Conservation (phyloP, 1,140 invertebrate species). For the Polypedilum pembai region DNA sequence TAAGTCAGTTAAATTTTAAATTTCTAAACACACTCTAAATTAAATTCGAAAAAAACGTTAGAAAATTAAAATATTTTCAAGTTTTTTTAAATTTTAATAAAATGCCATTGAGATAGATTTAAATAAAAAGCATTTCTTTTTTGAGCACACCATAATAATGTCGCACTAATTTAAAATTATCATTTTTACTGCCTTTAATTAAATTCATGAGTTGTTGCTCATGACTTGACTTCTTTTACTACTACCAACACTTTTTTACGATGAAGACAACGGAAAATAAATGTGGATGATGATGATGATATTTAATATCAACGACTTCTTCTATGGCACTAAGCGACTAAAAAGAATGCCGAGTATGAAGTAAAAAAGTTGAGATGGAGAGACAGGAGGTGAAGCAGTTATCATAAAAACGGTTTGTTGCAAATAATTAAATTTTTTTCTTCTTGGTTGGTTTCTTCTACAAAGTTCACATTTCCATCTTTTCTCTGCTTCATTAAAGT, state of each 20-base stretch:
- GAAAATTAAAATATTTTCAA: no score
- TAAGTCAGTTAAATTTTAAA: no score
- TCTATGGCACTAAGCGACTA: neutral
- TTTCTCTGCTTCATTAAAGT: no score
- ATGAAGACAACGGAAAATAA: no score
- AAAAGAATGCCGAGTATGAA: neutral
- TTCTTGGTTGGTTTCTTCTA: neutral
- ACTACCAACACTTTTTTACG: neutral
- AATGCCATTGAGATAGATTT: no score
- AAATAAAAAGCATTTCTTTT: neutral
- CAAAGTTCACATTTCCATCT: no score
- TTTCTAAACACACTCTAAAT: no score
- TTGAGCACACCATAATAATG: neutral
- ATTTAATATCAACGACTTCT: neutral
- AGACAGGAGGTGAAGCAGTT: neutral
- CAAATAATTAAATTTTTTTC: slow-evolving; percentile 16
- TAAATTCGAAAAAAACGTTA: no score
- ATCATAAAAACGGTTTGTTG: slow-evolving; percentile 18
- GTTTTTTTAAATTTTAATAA: no score
- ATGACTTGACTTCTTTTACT: neutral
- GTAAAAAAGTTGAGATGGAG: neutral
- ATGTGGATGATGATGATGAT: no score
- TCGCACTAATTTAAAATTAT: slow-evolving; percentile 26
- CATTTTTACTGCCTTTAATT: slow-evolving; percentile 28
- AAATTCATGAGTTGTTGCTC: slow-evolving; percentile 23